These are phyloP conservation scores for Chrysocyon brachyurus DNA, from an alignment of 2,797 vertebrate species.

Conservation along the genomic window DNA sequence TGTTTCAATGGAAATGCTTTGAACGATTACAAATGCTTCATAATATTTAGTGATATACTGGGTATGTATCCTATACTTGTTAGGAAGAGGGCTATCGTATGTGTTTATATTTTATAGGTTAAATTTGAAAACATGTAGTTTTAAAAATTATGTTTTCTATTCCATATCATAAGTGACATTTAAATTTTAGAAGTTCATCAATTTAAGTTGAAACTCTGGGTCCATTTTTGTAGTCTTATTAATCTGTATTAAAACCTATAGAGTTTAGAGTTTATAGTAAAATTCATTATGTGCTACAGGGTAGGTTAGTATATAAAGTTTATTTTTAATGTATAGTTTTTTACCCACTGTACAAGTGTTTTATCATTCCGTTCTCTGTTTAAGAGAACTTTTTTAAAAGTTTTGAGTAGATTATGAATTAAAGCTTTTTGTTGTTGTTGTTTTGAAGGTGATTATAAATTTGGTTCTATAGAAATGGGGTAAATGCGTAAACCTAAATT, in stretches of 20 bases:
- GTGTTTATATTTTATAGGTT: constrained; percentile 55
- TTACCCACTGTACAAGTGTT: background rate
- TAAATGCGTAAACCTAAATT: constrained; percentile 50
- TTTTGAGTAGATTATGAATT: constrained; percentile 41
- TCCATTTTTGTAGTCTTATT: constrained; percentile 47
- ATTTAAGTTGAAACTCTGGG: constrained; percentile 32
- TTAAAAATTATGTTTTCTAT: constrained; percentile 25
- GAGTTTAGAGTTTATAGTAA: constrained; percentile 18
- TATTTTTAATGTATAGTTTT: constrained; percentile 38
- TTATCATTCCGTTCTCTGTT: constrained; percentile 52
- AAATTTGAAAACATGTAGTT: constrained; percentile 6
- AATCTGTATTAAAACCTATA: constrained; percentile 40
- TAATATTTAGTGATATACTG: constrained; percentile 37
- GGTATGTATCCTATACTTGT: background rate
- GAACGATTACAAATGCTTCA: background rate
- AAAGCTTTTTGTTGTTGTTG: constrained; percentile 62
- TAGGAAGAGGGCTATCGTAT: constrained; percentile 2
- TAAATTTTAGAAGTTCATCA: constrained; percentile 53
- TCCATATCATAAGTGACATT: constrained; percentile 23
- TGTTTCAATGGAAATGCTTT: constrained; percentile 41
- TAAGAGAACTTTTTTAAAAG: background rate
- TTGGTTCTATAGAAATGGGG: background rate
- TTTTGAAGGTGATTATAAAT: constrained; percentile 65
- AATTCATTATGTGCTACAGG: background rate
- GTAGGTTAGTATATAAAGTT: constrained; percentile 29